These are phyloP conservation scores for Sinocyclocheilus rhinocerous DNA, from an alignment of 2,113 vertebrate genomes.

Conservation along the genomic window DNA sequence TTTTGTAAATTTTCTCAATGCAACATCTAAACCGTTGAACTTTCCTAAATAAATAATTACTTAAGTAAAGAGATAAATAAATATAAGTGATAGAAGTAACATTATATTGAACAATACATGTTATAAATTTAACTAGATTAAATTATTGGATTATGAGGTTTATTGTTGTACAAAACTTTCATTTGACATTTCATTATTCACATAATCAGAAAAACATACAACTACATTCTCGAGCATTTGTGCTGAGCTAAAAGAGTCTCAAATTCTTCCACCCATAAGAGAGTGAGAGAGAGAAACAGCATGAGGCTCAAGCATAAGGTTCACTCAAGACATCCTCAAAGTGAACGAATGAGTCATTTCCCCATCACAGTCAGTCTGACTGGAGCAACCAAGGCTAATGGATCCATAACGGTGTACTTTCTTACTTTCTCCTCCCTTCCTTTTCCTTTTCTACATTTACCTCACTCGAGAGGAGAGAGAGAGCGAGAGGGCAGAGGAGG, in stretches of 20 bases:
- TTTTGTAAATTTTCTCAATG: too few species aligned
- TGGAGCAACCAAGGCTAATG: slow-evolving; percentile 1
- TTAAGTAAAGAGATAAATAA: too few species aligned
- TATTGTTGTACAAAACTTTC: too few species aligned
- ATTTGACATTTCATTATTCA: too few species aligned
- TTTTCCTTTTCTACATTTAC: neutral
- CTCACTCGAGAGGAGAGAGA: neutral
- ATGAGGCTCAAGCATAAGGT: neutral
- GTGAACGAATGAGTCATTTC: neutral
- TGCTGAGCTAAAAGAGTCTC: neutral
- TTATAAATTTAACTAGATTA: too few species aligned
- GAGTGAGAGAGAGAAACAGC: neutral
- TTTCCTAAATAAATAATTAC: too few species aligned
- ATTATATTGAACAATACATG: too few species aligned
- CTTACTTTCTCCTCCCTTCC: neutral
- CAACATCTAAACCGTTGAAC: too few species aligned
- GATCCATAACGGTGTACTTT: slow-evolving; percentile 16
- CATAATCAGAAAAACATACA: too few species aligned
- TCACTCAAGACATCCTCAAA: neutral
- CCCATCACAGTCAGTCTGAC: neutral
- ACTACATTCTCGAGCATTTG: neutral
- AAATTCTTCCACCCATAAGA: neutral
- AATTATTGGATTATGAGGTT: too few species aligned
- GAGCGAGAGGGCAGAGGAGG: neutral
- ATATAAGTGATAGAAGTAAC: too few species aligned